phyloP scores from a whole-genome alignment of 2,113 vertebrate genomes.

The Ctenomys sociabilis region DNA sequence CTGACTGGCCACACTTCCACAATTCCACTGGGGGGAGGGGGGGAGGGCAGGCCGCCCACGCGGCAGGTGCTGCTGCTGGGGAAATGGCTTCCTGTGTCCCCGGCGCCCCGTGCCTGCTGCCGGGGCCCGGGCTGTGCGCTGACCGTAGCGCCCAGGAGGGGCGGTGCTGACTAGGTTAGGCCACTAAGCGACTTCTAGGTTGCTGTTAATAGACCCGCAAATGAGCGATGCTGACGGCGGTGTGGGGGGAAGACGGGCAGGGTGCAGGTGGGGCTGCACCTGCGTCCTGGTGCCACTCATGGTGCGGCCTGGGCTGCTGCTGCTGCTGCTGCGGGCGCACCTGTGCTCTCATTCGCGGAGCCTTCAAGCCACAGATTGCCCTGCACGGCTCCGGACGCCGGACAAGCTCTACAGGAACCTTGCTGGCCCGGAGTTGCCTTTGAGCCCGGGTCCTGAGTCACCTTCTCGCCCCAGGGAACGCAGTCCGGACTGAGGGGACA shows the following conservation, averaged over 20 bases:
- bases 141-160: conserved; percentile 64
- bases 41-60: not conserved
- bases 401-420: not conserved
- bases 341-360: not conserved
- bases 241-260: not conserved
- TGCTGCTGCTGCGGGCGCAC: no score
- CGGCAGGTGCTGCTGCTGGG: not conserved
- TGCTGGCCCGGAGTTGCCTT: not conserved
- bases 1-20: conserved; percentile 85
- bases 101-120: not conserved
- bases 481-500: not conserved
- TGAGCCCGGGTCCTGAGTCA: not conserved
- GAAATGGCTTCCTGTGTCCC: not conserved
- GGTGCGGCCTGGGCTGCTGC: no score
- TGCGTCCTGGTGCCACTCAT: not conserved
- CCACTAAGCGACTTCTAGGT: conserved; percentile 66
- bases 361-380: not conserved
- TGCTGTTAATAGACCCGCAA: conserved; percentile 75
- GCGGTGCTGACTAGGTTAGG: conserved; percentile 60
- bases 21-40: conserved; percentile 76
- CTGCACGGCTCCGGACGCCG: not conserved
- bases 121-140: conserved; percentile 77
- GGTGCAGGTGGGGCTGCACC: not conserved
- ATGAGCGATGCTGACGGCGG: conserved; percentile 76
- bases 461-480: not conserved